Conservation (phyloP, 2,113 vertebrate species). For the Brachypteracias leptosomus region DNA sequence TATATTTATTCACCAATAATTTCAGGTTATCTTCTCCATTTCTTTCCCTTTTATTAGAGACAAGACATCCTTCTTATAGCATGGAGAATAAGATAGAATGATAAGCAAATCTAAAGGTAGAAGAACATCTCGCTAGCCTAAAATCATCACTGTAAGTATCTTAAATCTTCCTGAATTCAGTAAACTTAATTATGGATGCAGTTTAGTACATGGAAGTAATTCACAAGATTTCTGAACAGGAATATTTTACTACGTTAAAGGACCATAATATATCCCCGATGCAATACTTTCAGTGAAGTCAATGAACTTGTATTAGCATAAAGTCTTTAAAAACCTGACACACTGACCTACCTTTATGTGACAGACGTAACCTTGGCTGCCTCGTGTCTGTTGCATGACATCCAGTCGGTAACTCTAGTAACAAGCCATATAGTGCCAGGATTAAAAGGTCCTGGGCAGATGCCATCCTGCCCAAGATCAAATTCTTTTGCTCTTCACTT, state of each 20-base stretch:
- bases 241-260: background rate
- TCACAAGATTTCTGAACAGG: background rate
- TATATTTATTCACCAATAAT: conserved; percentile 8
- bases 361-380: conserved; percentile 81
- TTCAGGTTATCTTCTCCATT: conserved; percentile 11
- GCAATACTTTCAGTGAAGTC: background rate
- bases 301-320: conserved; percentile 2
- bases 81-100: background rate
- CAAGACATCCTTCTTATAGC: background rate
- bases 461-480: conserved; percentile 66
- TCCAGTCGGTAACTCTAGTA: conserved; percentile 55
- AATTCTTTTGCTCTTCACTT: conserved; percentile 34
- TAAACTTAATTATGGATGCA: background rate
- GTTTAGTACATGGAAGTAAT: background rate
- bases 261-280: background rate
- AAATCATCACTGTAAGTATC: background rate
- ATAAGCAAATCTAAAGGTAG: background rate
- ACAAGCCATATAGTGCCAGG: conserved; percentile 61
- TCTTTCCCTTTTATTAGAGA: background rate
- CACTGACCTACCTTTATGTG: conserved; percentile 84
- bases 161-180: background rate
- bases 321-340: conserved; percentile 32
- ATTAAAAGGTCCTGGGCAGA: conserved; percentile 38
- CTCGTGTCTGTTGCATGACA: conserved; percentile 62
- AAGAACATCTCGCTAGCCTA: background rate